These are phyloP conservation scores for Albula goreensis DNA, from an alignment of 2,113 vertebrate genomes.

Conservation along the genomic window DNA sequence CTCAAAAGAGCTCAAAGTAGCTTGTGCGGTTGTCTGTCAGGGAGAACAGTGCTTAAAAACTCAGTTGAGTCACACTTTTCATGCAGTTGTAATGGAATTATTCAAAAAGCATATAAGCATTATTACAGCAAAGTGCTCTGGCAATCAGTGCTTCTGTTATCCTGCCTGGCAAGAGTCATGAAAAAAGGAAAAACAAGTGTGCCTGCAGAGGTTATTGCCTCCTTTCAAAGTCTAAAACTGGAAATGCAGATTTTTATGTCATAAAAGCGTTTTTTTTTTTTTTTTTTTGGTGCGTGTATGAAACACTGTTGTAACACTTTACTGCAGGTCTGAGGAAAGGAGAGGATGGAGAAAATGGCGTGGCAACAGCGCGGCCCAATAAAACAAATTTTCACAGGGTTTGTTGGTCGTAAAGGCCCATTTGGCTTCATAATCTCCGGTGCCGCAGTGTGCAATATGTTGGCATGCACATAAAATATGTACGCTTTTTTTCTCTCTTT, in stretches of 20 bases:
- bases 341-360: background rate
- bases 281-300: background rate
- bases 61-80: background rate
- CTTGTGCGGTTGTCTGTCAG: background rate
- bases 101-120: background rate
- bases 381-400: background rate
- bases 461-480: background rate
- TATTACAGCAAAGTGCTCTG: background rate
- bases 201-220: background rate
- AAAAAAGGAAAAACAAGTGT: background rate
- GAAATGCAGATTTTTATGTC: background rate
- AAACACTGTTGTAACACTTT: background rate
- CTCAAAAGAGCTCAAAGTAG: background rate
- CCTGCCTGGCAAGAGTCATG: background rate
- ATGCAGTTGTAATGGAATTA: background rate
- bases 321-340: background rate
- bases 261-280: background rate
- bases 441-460: background rate
- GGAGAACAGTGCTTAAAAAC: background rate
- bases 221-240: conserved; percentile 10
- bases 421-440: conserved; percentile 6
- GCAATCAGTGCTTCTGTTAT: background rate
- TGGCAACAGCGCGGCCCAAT: background rate
- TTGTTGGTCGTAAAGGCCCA: conserved; percentile 2
- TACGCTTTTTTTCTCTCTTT: conserved; percentile 1